Conservation (phyloP, 2,113 vertebrate genomes). For the Herpailurus yagouaroundi region DNA sequence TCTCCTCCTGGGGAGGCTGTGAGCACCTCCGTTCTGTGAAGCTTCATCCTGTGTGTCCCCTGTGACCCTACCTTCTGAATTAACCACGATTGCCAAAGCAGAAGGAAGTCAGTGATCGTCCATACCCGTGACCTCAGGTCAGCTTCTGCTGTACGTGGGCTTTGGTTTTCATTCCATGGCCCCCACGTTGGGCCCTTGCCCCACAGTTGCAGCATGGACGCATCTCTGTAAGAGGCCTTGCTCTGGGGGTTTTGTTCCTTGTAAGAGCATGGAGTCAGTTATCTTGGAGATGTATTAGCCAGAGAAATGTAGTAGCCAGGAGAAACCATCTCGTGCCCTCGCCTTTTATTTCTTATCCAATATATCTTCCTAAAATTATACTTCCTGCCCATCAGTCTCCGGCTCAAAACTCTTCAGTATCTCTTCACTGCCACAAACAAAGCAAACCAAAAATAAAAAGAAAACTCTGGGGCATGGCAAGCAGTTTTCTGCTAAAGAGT, state of each 20-base stretch:
- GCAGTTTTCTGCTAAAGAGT: background rate
- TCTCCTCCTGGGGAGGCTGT: background rate
- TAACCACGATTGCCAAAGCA: accelerated
- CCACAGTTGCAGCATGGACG: accelerated
- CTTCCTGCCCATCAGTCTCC: background rate
- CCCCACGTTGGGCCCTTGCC: accelerated
- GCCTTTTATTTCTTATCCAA: background rate
- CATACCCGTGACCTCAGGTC: background rate
- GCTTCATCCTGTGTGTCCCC: background rate
- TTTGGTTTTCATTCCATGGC: background rate
- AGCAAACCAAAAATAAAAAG: background rate
- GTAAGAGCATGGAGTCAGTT: background rate
- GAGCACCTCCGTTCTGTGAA: accelerated
- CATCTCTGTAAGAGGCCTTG: no score
- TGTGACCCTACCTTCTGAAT: background rate
- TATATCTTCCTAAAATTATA: background rate
- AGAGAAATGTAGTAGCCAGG: background rate
- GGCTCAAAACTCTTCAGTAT: background rate
- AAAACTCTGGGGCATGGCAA: background rate
- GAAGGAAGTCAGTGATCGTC: no score
- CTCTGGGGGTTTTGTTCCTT: background rate
- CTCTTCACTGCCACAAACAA: background rate
- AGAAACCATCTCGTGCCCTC: background rate
- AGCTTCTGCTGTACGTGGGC: background rate
- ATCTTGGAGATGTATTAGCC: background rate